Conservation (phyloP, 2,113 vertebrate species). For the Trinectes maculatus region DNA sequence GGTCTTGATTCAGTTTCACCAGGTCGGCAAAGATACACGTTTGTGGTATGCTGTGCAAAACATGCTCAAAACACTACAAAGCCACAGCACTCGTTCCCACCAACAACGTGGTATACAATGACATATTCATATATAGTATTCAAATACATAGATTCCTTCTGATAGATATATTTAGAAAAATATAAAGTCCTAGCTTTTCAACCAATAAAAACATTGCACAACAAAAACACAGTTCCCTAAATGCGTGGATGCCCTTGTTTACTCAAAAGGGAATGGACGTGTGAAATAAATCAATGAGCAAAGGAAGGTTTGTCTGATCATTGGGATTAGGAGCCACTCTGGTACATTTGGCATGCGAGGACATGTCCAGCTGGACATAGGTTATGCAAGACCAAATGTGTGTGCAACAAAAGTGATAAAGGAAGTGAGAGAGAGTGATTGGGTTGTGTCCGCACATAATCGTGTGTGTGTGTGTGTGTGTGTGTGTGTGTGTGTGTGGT, state of each 20-base stretch:
- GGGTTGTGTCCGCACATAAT: slow-evolving; percentile 36
- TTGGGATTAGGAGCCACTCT: slow-evolving; percentile 17
- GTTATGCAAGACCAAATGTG: slow-evolving; percentile 34
- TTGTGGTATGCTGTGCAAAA: slow-evolving; percentile 74
- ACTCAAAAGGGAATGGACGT: slow-evolving; percentile 16
- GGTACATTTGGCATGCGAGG: slow-evolving; percentile 39
- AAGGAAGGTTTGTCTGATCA: not conserved
- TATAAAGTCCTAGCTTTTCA: slow-evolving; percentile 79
- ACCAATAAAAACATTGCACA: slow-evolving; percentile 64
- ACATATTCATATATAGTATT: slow-evolving; percentile 72
- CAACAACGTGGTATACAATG: slow-evolving; percentile 63
- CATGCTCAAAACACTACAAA: slow-evolving; percentile 78
- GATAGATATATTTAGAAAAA: slow-evolving; percentile 80
- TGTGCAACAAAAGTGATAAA: slow-evolving; percentile 22
- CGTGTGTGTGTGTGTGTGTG: slow-evolving; percentile 2
- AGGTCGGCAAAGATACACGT: slow-evolving; percentile 67
- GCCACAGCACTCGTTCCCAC: slow-evolving; percentile 66
- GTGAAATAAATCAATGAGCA: slow-evolving; percentile 5
- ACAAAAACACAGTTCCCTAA: slow-evolving; percentile 60
- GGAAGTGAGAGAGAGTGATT: not conserved
- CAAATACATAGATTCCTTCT: slow-evolving; percentile 66
- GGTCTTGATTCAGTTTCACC: slow-evolving; percentile 62
- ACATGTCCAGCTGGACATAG: slow-evolving; percentile 14
- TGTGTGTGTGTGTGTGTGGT: slow-evolving; percentile 1
- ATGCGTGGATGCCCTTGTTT: slow-evolving; percentile 53